phyloP scores from a whole-genome alignment of 1,140 invertebrate species.

The Anoplolepis gracilipes region DNA sequence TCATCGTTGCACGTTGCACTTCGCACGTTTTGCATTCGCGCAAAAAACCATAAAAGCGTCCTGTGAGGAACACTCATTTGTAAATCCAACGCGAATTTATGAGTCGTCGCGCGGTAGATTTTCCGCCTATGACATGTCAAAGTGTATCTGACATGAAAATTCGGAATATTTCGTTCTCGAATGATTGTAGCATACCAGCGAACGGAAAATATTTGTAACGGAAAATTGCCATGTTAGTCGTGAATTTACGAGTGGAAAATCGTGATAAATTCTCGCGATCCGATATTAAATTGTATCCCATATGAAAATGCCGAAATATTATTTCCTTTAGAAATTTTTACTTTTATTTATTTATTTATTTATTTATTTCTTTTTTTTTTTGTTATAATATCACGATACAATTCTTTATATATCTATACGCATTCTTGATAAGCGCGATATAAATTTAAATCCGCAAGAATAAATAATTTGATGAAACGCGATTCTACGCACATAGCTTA shows the following conservation, averaged over 20 bases:
- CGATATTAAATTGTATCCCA: slow-evolving; percentile 6
- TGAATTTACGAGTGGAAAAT: slow-evolving; percentile 20
- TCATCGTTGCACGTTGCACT: not conserved
- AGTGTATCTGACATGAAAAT: slow-evolving; percentile 10
- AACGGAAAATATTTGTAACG: slow-evolving; percentile 16
- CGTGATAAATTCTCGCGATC: slow-evolving; percentile 22
- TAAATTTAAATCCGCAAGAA: not conserved
- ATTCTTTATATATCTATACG: too few species aligned
- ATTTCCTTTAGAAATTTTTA: slow-evolving; percentile 1
- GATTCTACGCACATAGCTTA: slow-evolving; percentile 14
- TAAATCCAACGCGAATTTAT: slow-evolving; percentile 41
- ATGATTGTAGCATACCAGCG: not conserved
- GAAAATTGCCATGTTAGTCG: slow-evolving; percentile 35
- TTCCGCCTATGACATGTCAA: not conserved
- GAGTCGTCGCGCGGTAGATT: slow-evolving; percentile 21
- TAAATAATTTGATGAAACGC: not conserved
- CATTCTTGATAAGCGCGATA: not conserved
- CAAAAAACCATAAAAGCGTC: not conserved
- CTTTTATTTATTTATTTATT: not conserved
- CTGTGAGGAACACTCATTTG: slow-evolving; percentile 35
- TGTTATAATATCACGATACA: not conserved
- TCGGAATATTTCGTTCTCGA: slow-evolving; percentile 7
- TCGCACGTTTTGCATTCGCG: slow-evolving; percentile 1
- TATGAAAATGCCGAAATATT: slow-evolving; percentile 29
- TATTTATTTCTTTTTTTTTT: not conserved